Conservation (phyloP, 2,888 invertebrate species). For the Hartigia nigra region DNA sequence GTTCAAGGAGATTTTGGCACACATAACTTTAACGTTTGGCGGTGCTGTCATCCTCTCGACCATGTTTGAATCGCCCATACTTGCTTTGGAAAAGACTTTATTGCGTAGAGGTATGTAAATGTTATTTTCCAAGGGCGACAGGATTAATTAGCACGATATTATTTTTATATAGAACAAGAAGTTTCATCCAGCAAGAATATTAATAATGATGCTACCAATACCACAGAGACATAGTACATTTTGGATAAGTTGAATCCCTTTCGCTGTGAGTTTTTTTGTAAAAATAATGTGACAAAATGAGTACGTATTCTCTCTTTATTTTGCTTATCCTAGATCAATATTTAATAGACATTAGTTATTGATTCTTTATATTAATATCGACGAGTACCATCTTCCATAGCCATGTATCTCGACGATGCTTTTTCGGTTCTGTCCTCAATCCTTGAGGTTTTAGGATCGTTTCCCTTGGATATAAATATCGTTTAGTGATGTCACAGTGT, state of each 20-base stretch:
- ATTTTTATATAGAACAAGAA: background rate
- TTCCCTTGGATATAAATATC: background rate
- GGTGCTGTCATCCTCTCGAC: slow-evolving; percentile 74
- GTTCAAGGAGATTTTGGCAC: slow-evolving; percentile 71
- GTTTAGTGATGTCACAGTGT: background rate
- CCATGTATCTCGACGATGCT: background rate
- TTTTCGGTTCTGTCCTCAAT: background rate
- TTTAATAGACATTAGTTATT: background rate
- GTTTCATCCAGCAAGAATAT: background rate
- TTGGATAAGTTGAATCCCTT: background rate
- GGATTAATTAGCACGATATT: background rate
- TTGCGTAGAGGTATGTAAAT: slow-evolving; percentile 66
- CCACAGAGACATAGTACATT: background rate
- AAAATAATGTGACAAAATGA: background rate
- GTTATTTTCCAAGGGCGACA: background rate
- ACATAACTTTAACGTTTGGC: slow-evolving; percentile 72
- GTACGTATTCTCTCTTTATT: background rate
- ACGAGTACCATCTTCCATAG: background rate
- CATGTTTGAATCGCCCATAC: slow-evolving; percentile 79
- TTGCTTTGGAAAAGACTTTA: slow-evolving; percentile 77
- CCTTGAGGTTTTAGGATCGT: background rate
- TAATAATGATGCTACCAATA: background rate
- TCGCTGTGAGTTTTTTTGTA: background rate
- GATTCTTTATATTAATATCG: background rate
- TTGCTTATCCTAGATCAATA: background rate